Base-by-base conservation (phyloP, 2,888 invertebrate genomes). In the Bellardia pandia region DNA sequence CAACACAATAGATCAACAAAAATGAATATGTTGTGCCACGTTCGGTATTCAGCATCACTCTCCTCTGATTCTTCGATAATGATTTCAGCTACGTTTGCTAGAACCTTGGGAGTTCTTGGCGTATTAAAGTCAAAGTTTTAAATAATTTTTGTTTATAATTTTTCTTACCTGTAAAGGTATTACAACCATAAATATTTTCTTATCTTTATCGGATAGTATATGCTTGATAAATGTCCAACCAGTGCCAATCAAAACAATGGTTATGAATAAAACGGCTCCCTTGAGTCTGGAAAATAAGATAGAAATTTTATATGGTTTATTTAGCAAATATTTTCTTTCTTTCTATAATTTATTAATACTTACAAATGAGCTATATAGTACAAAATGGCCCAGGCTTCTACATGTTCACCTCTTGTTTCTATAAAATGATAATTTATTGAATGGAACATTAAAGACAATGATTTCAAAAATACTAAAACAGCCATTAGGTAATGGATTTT, bases 171-270 rank as follows among this genome's bases (percentile, higher is more conserved):
- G 99, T 64, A 99, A 94, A 0, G 99, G 99, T 92, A 99, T 98
- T 58, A 99, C 98, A 89, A 99, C 97, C 97, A 99, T 98, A 93
- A 99, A 99, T 23, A 99, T 95, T 92, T 98, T 98, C 94, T 99
- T 99, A 92, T 99, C 99, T 89, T 98, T 96, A 90, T 99, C 98
- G 0, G 98, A 97, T 37, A 99, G 94, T 89, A 99, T 98, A 93
- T 99, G 98, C 92, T 99, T 99, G 90, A 99, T 98, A 93, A 99
- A 99, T 56, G 99, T 98, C 98, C 99, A 99, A 0, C 99, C 99
- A 7, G 99, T 99, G 68, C 99, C 99, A 89, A 99, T 98, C 13
- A 99, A 95, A 13, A 99, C 97, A 89, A 99, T 97, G 0, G 99
- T 99, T 85, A 99, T 98, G 92, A 99, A 99, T 74, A 99, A 94